Conservation (phyloP, 1,140 invertebrate genomes). For the Sinonovacula constricta region DNA sequence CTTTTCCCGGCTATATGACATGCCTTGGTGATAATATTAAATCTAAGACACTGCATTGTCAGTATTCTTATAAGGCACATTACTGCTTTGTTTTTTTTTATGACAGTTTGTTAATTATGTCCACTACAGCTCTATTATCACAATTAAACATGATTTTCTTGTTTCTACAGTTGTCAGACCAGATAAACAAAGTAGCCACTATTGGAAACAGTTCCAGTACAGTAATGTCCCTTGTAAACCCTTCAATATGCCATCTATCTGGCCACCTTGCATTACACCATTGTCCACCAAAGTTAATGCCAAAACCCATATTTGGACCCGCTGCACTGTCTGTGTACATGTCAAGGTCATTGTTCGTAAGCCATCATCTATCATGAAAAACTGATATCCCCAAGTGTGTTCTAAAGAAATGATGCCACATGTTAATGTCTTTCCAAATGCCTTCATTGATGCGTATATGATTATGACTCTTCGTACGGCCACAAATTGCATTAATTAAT, state of each 20-base stretch:
- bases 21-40: conserved; percentile 52
- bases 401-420: conserved; percentile 48
- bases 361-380: no score
- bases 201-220: conserved; percentile 52
- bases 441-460: conserved; percentile 34
- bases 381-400: no score
- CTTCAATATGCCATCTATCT: conserved; percentile 12
- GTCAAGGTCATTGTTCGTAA: conserved; percentile 10
- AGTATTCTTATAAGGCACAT: conserved; percentile 36
- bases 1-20: conserved; percentile 17
- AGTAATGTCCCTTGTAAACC: conserved; percentile 42
- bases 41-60: conserved; percentile 13
- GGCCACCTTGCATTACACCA: conserved; percentile 53
- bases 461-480: conserved; percentile 34
- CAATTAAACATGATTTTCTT: conserved; percentile 38
- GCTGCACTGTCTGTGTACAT: conserved; percentile 44
- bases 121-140: conserved; percentile 44
- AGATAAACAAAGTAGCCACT: conserved; percentile 29
- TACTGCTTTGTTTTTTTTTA: conserved; percentile 14
- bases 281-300: conserved; percentile 35
- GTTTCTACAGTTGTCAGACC: conserved; percentile 19
- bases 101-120: conserved; percentile 41
- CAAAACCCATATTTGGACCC: conserved; percentile 19
- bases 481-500: conserved; percentile 34
- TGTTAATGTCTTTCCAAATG: conserved; percentile 27